Percentiles rank a stretch among this genome's conserved stretches.
Evolutionary conservation across 1,140 invertebrate species (phyloP).

Genomic region (Gryon sp.): DNA sequence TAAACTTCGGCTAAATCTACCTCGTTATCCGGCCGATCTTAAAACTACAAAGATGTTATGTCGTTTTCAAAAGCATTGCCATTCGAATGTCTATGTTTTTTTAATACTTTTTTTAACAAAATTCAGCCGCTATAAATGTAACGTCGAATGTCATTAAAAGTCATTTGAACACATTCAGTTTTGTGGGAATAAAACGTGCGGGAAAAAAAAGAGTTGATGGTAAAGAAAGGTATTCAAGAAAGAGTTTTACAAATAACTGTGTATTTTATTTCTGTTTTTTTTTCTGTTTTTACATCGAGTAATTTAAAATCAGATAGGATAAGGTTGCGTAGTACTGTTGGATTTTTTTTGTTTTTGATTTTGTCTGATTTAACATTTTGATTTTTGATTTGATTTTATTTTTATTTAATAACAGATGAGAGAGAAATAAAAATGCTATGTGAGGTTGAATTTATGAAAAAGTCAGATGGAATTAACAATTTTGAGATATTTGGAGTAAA

Average conservation of each 20-base stretch:
- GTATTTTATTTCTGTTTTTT: constrained; percentile 35
- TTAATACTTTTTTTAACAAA: too few species aligned
- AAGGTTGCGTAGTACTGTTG: not conserved
- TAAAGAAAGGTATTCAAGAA: constrained; percentile 1
- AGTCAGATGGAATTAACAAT: too few species aligned
- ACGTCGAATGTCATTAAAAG: constrained; percentile 42
- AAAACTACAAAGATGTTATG: constrained; percentile 41
- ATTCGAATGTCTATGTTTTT: constrained; percentile 23
- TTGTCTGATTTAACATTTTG: too few species aligned
- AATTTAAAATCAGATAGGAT: constrained; percentile 23
- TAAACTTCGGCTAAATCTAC: constrained; percentile 50
- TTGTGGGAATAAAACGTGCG: not conserved
- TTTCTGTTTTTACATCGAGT: constrained; percentile 49
- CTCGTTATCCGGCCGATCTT: constrained; percentile 47
- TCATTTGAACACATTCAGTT: constrained; percentile 27
- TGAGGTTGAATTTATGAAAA: too few species aligned
- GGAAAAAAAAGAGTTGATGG: not conserved
- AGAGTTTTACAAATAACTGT: constrained; percentile 53
- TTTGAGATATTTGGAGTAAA: too few species aligned
- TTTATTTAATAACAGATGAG: too few species aligned
- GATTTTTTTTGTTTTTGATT: too few species aligned
- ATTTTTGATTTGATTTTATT: too few species aligned
- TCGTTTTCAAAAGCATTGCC: constrained; percentile 24
- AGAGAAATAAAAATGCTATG: too few species aligned
- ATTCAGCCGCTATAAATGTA: constrained; percentile 22